These are phyloP conservation scores for Carollia perspicillata DNA, from an alignment of 2,113 vertebrate species.

Conservation along the genomic window DNA sequence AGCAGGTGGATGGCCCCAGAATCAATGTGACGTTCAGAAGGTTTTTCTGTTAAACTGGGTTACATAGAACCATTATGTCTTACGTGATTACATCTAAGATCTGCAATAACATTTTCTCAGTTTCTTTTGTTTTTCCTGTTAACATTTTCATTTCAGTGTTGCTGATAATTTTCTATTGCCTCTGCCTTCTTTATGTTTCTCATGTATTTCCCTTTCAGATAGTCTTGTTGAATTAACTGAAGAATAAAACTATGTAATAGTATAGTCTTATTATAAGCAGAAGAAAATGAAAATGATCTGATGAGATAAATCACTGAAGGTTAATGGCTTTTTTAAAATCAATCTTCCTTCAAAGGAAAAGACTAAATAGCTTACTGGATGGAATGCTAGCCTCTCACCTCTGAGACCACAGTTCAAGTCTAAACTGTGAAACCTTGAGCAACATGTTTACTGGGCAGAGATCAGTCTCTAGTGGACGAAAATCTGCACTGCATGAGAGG, in stretches of 20 bases:
- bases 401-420: conserved; percentile 83
- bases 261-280: conserved; percentile 80
- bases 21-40: conserved; percentile 38
- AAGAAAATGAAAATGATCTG: conserved; percentile 85
- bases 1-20: not conserved
- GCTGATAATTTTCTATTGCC: conserved; percentile 68
- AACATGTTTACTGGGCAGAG: conserved; percentile 78
- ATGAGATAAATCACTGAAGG: conserved; percentile 85
- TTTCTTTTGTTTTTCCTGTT: conserved; percentile 69
- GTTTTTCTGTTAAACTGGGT: conserved; percentile 37
- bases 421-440: conserved; percentile 74
- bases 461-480: conserved; percentile 87
- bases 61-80: not conserved
- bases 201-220: conserved; percentile 65
- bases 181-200: conserved; percentile 1
- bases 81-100: not conserved
- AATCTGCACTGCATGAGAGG: conserved; percentile 81
- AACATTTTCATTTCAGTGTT: conserved; percentile 70
- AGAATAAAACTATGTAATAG: conserved; percentile 80
- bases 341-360: conserved; percentile 86
- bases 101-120: not conserved
- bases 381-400: conserved; percentile 84
- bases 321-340: conserved; percentile 89
- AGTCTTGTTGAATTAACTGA: conserved; percentile 75
- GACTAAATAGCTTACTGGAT: conserved; percentile 86